Evolutionary conservation across 2,888 invertebrate genomes (phyloP).

Genomic region (Lissocephala sabroskyi): DNA sequence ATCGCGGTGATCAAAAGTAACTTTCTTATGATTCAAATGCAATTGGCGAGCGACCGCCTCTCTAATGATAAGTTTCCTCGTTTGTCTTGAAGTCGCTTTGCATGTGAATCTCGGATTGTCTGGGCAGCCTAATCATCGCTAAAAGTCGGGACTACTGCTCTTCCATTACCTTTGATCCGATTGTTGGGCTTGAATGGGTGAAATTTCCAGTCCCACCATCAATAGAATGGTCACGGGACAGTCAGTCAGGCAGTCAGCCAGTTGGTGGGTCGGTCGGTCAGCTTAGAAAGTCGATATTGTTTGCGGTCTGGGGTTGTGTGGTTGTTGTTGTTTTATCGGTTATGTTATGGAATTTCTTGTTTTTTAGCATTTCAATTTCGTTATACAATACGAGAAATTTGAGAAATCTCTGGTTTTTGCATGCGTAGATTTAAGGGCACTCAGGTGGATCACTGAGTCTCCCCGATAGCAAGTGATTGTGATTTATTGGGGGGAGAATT

Average conservation of each 20-base stretch:
- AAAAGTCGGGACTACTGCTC: no score
- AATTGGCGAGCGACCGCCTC: background rate
- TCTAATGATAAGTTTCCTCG: slow-evolving; percentile 54
- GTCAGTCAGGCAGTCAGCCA: no score
- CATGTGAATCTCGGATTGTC: slow-evolving; percentile 39
- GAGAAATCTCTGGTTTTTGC: no score
- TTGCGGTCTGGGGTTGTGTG: background rate
- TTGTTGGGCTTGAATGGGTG: slow-evolving; percentile 18
- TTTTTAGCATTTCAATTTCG: slow-evolving; percentile 7
- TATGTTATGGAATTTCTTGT: slow-evolving; percentile 7
- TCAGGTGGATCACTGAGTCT: no score
- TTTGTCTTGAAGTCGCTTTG: slow-evolving; percentile 32
- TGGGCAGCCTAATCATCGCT: no score
- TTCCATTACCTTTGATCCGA: no score
- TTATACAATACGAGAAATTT: slow-evolving; percentile 8
- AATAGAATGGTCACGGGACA: slow-evolving; percentile 36
- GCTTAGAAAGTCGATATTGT: slow-evolving; percentile 49
- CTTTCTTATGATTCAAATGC: slow-evolving; percentile 45
- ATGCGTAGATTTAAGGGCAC: no score
- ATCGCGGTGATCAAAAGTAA: no score
- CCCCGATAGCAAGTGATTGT: no score
- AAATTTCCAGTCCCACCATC: slow-evolving; percentile 34
- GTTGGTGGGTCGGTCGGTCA: background rate
- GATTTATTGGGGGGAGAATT: no score
- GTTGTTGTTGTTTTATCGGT: background rate